A percentile compares a stretch with the other conserved stretches of the same genome.
phyloP scores from a whole-genome alignment of 1,140 invertebrate species.

The Trichomalopsis sarcophagae region DNA sequence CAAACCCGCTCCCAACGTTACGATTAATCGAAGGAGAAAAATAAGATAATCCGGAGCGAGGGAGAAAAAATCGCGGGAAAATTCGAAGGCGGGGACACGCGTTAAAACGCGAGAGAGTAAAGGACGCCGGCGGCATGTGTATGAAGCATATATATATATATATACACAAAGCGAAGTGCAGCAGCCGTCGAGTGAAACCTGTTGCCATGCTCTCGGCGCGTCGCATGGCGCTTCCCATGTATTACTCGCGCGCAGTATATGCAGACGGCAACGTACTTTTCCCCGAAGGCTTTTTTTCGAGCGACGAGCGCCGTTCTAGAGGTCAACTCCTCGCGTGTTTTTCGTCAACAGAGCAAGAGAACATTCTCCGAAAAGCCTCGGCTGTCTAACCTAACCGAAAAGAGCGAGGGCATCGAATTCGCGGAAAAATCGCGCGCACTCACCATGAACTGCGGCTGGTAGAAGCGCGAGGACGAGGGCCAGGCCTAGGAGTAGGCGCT shows the following conservation, averaged over 20 bases:
- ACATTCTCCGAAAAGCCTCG: neutral
- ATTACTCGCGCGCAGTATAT: neutral
- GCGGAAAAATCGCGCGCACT: constrained; percentile 51
- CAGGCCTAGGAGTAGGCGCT: constrained; percentile 55
- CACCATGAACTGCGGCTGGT: constrained; percentile 61
- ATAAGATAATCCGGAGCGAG: neutral
- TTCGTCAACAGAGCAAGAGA: neutral
- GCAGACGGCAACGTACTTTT: neutral
- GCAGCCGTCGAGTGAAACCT: constrained; percentile 12
- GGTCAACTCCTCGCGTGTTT: neutral
- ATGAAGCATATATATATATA: neutral
- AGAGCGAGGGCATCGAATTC: neutral
- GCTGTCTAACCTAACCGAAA: neutral
- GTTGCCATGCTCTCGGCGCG: constrained; percentile 30
- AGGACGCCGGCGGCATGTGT: constrained; percentile 28
- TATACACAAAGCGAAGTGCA: neutral
- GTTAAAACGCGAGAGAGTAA: neutral
- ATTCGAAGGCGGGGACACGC: neutral
- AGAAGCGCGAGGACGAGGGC: constrained; percentile 55
- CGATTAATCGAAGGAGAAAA: neutral
- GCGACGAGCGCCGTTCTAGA: neutral
- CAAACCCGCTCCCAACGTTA: neutral
- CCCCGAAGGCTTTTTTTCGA: neutral
- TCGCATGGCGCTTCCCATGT: constrained; percentile 6
- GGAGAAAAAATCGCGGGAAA: neutral